Evolutionary conservation across 2,113 vertebrate species (phyloP), one percentile per base, ranked within the genome.

Genomic region (Brachirus orientalis): DNA sequence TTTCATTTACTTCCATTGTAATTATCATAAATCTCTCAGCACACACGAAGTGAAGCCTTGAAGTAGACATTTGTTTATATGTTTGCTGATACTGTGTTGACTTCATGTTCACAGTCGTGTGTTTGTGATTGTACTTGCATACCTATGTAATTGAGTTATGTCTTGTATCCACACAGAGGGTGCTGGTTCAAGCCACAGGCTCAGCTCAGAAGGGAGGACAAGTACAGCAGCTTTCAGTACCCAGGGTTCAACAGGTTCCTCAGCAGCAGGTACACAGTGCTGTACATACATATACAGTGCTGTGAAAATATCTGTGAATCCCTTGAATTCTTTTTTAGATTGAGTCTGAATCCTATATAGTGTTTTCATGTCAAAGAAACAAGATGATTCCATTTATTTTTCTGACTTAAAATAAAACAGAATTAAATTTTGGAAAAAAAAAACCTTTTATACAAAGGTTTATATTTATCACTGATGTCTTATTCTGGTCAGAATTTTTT

Each of bases 261-360:
- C 95, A 95, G 83, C 95, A 95, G 83, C 97, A 98, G 97, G 96
- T 99, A 93, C 94, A 96, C 87, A 89, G 82, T 84, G 57, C 87
- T 79, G 80, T 86, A 79, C 81, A 62, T 82, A 78, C 69, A 62
- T 78, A 69, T 74, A 78, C 85, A 79, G 81, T 87, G 76, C 84
- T 88, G 82, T 85, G 84, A 80, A 62, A 44, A 62, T 55, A 73
- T 53, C 52, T 78, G 68, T 68, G 52, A 68, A 76, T 63, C 68
- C 48, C 71, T 73, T 58, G 43, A 55, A 10, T 35, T 67, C 53
- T 66, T 17, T 59, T 50, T 74, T n/a, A 56, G 36, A 60, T 35
- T 53, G 53, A 72, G 52, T 17, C 5, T 1, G 22, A 66, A 45
- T 45, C 57, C 12, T 28, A 14, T 51, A 46, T 10, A 48, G 6